Evolutionary conservation across 2,888 invertebrate species (phyloP).

Genomic region (Acrocyrtus sp.): DNA sequence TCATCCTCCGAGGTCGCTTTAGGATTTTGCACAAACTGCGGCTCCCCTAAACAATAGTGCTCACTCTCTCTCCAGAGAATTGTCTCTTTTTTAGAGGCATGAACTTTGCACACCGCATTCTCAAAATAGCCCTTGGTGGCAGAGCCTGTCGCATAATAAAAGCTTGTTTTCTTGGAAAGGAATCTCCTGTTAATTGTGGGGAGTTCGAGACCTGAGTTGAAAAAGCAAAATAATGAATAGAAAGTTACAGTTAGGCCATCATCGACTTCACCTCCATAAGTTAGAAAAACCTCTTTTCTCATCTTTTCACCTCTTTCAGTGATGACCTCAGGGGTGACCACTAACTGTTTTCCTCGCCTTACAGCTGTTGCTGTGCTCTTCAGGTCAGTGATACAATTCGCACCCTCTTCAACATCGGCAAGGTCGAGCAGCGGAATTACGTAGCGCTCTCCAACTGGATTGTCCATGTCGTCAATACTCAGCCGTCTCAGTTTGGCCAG

Average conservation of each 20-base stretch:
- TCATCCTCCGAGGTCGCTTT: slow-evolving; percentile 68
- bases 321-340: slow-evolving; percentile 63
- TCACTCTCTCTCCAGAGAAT: slow-evolving; percentile 55
- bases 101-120: slow-evolving; percentile 64
- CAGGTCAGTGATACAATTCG: slow-evolving; percentile 66
- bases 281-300: no score
- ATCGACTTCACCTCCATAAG: no score
- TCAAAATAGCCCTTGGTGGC: slow-evolving; percentile 64
- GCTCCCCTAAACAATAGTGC: slow-evolving; percentile 66
- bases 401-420: slow-evolving; percentile 63
- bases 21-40: slow-evolving; percentile 68
- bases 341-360: slow-evolving; percentile 63
- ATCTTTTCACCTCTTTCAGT: slow-evolving; percentile 61
- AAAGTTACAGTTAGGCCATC: no score
- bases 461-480: slow-evolving; percentile 61
- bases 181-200: slow-evolving; percentile 68
- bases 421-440: slow-evolving; percentile 67
- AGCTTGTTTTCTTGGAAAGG: slow-evolving; percentile 67
- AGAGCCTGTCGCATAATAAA: slow-evolving; percentile 68
- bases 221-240: no score
- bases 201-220: slow-evolving; percentile 68
- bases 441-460: slow-evolving; percentile 65
- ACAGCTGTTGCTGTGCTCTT: slow-evolving; percentile 66
- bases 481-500: slow-evolving; percentile 64
- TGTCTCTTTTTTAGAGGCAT: slow-evolving; percentile 50